These are phyloP conservation scores for Leptinotarsa undecemlineata DNA, from an alignment of 1,140 invertebrate species.

Conservation along the genomic window DNA sequence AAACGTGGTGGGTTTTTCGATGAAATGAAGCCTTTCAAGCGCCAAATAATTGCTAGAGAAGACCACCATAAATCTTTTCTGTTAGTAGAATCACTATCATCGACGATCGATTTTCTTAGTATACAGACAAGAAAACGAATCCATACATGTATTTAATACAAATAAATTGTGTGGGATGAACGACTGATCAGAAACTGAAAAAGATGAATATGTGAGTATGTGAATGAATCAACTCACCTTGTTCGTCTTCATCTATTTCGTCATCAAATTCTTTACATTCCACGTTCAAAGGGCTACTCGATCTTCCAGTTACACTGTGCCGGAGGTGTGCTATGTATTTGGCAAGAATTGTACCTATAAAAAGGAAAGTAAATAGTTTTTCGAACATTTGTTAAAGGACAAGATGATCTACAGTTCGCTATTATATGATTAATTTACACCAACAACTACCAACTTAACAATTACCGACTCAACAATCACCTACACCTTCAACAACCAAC, in stretches of 20 bases:
- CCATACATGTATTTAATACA: background rate
- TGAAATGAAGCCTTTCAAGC: constrained; percentile 31
- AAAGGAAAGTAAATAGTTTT: constrained; percentile 9
- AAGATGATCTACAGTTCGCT: too few relatives aligned
- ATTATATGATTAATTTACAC: too few relatives aligned
- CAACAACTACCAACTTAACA: too few relatives aligned
- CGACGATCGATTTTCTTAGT: background rate
- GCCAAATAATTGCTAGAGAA: constrained; percentile 22
- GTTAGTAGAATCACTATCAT: constrained; percentile 1
- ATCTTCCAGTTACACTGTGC: constrained; percentile 58
- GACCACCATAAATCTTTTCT: constrained; percentile 9
- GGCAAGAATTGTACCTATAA: constrained; percentile 54
- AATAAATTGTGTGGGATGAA: too few relatives aligned
- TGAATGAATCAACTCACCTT: constrained; percentile 32
- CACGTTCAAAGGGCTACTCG: constrained; percentile 57
- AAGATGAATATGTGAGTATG: background rate
- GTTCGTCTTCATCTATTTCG: constrained; percentile 39
- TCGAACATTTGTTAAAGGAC: background rate
- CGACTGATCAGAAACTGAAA: background rate
- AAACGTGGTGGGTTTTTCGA: constrained; percentile 39
- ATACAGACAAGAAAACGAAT: background rate
- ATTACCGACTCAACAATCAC: too few relatives aligned
- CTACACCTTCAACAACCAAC: too few relatives aligned
- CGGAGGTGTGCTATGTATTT: constrained; percentile 59
- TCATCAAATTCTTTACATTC: constrained; percentile 45